phyloP scores from a whole-genome alignment of 2,113 vertebrate species.

The Vidua chalybeata region DNA sequence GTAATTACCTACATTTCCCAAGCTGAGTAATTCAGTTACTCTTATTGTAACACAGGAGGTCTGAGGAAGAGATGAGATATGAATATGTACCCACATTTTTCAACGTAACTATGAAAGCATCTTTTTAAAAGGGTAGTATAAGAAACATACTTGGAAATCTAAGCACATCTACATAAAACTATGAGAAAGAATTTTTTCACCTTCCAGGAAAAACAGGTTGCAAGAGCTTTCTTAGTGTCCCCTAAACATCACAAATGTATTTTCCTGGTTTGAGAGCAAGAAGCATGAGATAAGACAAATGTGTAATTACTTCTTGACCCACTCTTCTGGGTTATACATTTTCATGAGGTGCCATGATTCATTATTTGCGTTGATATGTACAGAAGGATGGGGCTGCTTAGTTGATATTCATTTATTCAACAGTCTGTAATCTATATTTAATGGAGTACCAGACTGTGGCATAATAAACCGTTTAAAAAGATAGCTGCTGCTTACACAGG shows the following conservation, averaged over 20 bases:
- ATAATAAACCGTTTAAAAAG: slow-evolving; percentile 83
- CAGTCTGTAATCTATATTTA: slow-evolving; percentile 84
- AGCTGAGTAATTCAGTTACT: neutral
- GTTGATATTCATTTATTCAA: slow-evolving; percentile 86
- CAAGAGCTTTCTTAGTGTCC: slow-evolving; percentile 1
- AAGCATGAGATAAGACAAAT: slow-evolving; percentile 81
- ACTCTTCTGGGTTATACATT: slow-evolving; percentile 75
- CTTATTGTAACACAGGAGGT: neutral
- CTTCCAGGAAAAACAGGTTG: slow-evolving; percentile 24
- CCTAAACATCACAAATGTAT: slow-evolving; percentile 32
- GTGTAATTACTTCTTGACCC: slow-evolving; percentile 80
- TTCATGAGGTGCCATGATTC: slow-evolving; percentile 78
- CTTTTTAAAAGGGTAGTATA: neutral
- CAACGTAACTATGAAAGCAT: neutral
- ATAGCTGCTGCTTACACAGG: slow-evolving; percentile 75
- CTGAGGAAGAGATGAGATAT: neutral
- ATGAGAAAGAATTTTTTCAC: neutral
- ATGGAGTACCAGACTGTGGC: slow-evolving; percentile 82
- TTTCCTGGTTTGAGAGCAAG: slow-evolving; percentile 70
- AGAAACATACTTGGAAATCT: neutral
- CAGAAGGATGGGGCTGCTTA: slow-evolving; percentile 71
- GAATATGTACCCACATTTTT: neutral
- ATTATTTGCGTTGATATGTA: slow-evolving; percentile 80
- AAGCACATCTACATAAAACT: neutral
- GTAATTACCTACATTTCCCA: neutral